Base-by-base conservation (phyloP, 2,113 vertebrate genomes). In the Pseudolaguvia tuberculata region DNA sequence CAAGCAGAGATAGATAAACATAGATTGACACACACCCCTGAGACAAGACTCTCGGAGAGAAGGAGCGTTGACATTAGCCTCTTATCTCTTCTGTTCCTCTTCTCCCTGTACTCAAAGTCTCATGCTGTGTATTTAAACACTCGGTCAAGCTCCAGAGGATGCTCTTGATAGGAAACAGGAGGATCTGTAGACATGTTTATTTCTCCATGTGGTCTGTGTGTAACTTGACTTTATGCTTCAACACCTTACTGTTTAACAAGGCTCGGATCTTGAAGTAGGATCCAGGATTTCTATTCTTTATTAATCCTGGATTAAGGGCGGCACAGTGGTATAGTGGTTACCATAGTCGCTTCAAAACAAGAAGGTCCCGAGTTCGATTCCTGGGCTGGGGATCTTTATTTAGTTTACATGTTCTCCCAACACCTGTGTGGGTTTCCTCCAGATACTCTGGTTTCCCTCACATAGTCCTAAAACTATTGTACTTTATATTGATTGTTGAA, bases 111-210 rank as follows among this genome's bases (percentile, higher is more conserved):
- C 75, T 72, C 47, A 14, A 48, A 31, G 35, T 42, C 52, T 66
- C 72, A 53, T 31, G 42, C 47, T 72, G 63, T 6, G 57, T 70
- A 75, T 79, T 82, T 78, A 67, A 74, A 79, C 72, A 73, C 59
- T 62, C 48, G 31, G 13, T 27, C 42, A 42, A 70, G 65, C 56
- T 47, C 29, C 20, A 55, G 69, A 75, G 79, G 70, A 79, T 55
- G 53, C 73, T 53, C 27, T 58, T 68, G 53, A 77, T 73, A 63
- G 72, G 63, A 79, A 31, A 56, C 31, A 56, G 48, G 57, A 58
- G 79, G 78, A 57, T 76, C 63, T 53, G 53, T 52, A 50, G 77
- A 78, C 68, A 70, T 68, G 66, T 74, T 83, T 70, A 75, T 78
- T 63, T 71, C 57, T 73, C 31, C 68, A 50, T 73, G 71, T 73